Base-by-base conservation (phyloP, 1,140 invertebrate genomes). In the Pissodes strobi region DNA sequence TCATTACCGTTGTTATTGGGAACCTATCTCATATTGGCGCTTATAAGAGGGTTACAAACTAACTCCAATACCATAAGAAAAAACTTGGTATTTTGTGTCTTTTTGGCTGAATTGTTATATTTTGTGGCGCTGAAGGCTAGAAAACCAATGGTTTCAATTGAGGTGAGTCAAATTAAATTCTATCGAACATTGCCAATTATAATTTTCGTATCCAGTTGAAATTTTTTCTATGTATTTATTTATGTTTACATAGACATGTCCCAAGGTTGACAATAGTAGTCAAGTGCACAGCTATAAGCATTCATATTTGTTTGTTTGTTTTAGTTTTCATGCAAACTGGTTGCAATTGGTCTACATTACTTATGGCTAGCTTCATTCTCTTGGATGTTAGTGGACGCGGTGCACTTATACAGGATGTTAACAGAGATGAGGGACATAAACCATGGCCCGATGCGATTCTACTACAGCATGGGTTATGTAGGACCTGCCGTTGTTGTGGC, bases 361-460 rank as follows among this genome's bases (percentile, higher is more conserved):
- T 87, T 93, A 71, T 97, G 93, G 90, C 79, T 97, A 70, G 87
- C 87, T 13, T 87, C 90, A 0, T 95, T 97, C 67, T 87, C 88
- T 1, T 98, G 96, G 96, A 88, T 93, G 51, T 86, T 96, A 66
- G 89, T 95, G 10, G 93, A 96, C 77, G 90, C 93, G 8, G 83
- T 97, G 60, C 96, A 98, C 80, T 81, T 98, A 10, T 94, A 97
- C 74, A 84, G 95, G 41, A 95, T 97, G 90, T 81, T 98, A 37
- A 95, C 94, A 0, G 95, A 98, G 81, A 90, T 98, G 83, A 84
- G 95, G 8, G 94, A 97, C 76, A 94, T 98, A 12, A 98, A 99
- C 81, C 92, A 96, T 75, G 95, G 94, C 0, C 90, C 90, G 27
- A 95, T 97, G 87, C 85, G 92, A 58, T 94, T 96, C 76, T 98